Evolutionary conservation across 2,797 vertebrate genomes (phyloP).

Genomic region (Sebastes alutus): DNA sequence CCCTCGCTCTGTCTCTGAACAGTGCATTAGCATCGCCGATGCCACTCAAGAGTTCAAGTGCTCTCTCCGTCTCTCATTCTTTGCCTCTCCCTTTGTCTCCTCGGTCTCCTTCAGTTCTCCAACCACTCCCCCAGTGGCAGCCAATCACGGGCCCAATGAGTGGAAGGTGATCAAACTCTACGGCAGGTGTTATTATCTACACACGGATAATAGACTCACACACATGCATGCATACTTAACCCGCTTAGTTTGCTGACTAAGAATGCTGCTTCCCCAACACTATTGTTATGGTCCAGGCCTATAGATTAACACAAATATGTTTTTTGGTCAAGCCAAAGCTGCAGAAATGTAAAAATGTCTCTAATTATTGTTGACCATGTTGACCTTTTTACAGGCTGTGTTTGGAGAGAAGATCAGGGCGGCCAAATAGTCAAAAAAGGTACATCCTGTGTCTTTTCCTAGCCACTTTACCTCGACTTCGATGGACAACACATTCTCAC

Average conservation of each 20-base stretch:
- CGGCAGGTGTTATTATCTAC: not conserved
- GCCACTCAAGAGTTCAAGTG: conserved; percentile 60
- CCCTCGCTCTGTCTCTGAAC: conserved; percentile 6
- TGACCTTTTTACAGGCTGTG: not conserved
- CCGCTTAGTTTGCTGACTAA: not conserved
- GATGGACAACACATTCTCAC: not conserved
- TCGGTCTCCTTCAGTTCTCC: conserved; percentile 10
- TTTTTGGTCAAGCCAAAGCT: not conserved
- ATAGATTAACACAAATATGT: not conserved
- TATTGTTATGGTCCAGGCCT: not conserved
- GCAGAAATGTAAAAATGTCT: not conserved
- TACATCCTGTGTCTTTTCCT: not conserved
- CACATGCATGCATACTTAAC: not conserved
- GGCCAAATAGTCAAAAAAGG: not conserved
- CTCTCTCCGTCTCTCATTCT: conserved; percentile 17
- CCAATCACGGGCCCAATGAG: conserved; percentile 30
- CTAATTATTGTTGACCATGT: not conserved
- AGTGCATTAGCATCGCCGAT: conserved; percentile 45
- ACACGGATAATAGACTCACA: not conserved
- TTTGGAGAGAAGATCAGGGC: not conserved
- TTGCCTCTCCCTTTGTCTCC: not conserved
- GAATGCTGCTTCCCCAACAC: not conserved
- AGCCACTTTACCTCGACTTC: not conserved
- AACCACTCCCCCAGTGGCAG: not conserved
- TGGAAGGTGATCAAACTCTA: conserved; percentile 39